Evolutionary conservation across 2,113 vertebrate species (phyloP), one percentile per base, ranked within the genome.

Genomic region (Malurus melanocephalus): DNA sequence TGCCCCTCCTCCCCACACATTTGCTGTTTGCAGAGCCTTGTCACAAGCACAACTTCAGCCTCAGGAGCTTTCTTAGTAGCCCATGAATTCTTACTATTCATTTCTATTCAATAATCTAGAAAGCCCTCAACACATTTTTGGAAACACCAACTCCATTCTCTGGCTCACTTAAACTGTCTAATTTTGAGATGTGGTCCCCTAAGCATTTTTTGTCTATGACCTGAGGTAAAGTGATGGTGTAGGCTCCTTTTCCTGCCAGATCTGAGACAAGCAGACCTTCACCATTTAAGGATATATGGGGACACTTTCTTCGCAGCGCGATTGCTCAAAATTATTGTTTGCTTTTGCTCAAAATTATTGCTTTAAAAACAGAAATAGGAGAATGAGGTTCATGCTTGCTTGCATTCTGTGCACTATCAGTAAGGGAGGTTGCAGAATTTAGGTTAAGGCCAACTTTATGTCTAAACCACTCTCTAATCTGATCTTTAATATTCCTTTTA

Each of bases 91-190:
- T 42, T 12, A 26, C 24, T 30, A 13, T 32, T 24, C 10, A 5
- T 38, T 55, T 28, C 61, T 60, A 6, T 2, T 42, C 60, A 23
- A 3, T 28, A 17, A n/a, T 8, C 65, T 22, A n/a, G 35, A 64
- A 52, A 62, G 45, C 7, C 22, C 48, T 62, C 26, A 24, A 38
- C 38, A 7, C 13, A 7, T 11, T 57, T 45, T 2, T 24, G 8
- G 30, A 61, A 64, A 42, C 40, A 67, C 3, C 69, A 43, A 55
- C 8, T 7, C 26, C 38, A 13, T 16, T 48, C 45, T 48, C 42
- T n/a, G 23, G 33, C 32, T 46, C 24, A 12, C 33, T 26, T n/a
- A 12, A 55, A 14, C 9, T 0, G 4, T 5, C 46, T 51, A 0
- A 7, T 51, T 59, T 28, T 42, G 33, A 82, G 45, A 51, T 9